These are phyloP conservation scores for Pycnomerus fuliginosus DNA, from an alignment of 2,888 invertebrate genomes.

Conservation along the genomic window DNA sequence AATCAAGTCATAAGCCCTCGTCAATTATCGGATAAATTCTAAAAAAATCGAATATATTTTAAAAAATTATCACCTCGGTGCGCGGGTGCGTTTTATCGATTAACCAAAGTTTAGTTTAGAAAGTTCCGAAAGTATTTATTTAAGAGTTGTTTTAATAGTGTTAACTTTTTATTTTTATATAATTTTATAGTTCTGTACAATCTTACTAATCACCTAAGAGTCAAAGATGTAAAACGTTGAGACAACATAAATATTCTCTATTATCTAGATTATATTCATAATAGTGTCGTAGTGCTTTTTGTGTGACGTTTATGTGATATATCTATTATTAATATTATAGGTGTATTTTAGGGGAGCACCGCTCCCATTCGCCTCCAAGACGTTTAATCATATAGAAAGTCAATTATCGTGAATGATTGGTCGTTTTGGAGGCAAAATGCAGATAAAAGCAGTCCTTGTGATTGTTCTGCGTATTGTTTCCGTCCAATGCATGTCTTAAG, in stretches of 20 bases:
- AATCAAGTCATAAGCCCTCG: conserved; percentile 25
- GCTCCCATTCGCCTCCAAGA: conserved; percentile 17
- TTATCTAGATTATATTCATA: conserved; percentile 48
- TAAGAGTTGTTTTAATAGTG: conserved; percentile 40
- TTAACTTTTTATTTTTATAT: conserved; percentile 49
- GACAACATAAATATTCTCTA: conserved; percentile 44
- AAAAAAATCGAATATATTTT: conserved; percentile 24
- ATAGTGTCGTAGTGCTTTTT: conserved; percentile 55
- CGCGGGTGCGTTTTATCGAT: no score
- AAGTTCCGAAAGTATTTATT: conserved; percentile 38
- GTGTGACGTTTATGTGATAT: conserved; percentile 58
- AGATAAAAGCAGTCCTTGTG: conserved; percentile 31
- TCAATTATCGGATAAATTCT: no score
- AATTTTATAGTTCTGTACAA: conserved; percentile 49
- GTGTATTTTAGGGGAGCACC: conserved; percentile 31
- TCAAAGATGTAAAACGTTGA: conserved; percentile 42
- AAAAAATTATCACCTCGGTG: no score
- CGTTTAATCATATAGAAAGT: conserved; percentile 18
- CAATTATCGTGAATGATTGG: conserved; percentile 25
- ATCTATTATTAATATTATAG: conserved; percentile 46
- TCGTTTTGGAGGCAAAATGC: conserved; percentile 35
- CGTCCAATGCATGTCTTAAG: conserved; percentile 54
- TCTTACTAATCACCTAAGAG: conserved; percentile 41
- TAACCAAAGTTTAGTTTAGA: conserved; percentile 50
- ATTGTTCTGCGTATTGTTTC: conserved; percentile 52